Conservation (phyloP, 2,797 vertebrate genomes). For the Hypotaenidia okinawae region DNA sequence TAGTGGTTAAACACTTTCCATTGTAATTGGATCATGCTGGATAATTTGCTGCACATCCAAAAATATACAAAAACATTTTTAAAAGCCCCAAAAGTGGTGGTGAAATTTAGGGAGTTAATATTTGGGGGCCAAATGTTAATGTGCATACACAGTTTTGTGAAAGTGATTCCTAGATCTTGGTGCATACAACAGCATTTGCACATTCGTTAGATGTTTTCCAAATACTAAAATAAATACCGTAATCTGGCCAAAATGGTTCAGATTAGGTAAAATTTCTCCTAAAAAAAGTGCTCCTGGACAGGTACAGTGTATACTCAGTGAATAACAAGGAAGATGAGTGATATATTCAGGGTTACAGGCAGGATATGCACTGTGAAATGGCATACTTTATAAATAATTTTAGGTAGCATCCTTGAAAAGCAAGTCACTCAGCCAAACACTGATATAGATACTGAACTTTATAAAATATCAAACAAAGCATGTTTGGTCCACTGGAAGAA, state of each 20-base stretch:
- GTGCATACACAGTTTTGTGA: not conserved
- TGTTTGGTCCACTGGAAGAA: not conserved
- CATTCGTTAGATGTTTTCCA: not conserved
- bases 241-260: not conserved
- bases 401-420: not conserved
- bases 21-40: not conserved
- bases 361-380: not conserved
- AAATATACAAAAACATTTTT: not conserved
- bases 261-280: not conserved
- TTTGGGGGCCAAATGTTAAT: not conserved
- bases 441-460: not conserved
- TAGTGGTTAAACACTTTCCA: not conserved
- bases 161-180: not conserved
- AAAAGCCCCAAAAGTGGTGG: not conserved
- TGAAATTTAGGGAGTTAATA: not conserved
- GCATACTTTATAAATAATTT: not conserved
- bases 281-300: not conserved
- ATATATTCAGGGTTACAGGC: not conserved
- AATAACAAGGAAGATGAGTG: not conserved
- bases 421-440: not conserved
- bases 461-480: not conserved
- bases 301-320: not conserved
- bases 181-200: not conserved
- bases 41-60: not conserved
- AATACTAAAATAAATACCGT: not conserved